Base-by-base conservation (phyloP, 2,888 invertebrate genomes). In the Netelia virgata region DNA sequence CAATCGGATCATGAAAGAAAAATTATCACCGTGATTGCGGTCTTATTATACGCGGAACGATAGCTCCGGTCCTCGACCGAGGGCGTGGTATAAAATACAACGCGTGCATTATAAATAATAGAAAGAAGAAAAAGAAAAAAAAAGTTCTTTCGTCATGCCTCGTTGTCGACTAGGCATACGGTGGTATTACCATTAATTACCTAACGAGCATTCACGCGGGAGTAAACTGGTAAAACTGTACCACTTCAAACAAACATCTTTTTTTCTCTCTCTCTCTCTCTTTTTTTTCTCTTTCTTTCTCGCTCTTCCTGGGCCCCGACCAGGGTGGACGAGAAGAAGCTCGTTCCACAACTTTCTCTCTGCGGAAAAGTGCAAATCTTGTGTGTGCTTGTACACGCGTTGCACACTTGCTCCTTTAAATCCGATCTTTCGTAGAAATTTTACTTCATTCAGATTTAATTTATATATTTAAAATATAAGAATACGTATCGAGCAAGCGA, bases 271-370 rank as follows among this genome's bases (percentile, higher is more conserved):
- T 36, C 16, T 66, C n/a, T 14, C 9, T n/a, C 50, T 28, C 61
- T 36, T 10, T 66, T n/a, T 14, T 11, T n/a, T 78, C 61, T 77
- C 28, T 61, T n/a, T 16, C 11, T 14, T 18, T 23, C 50, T 28
- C 61, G 18, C 16, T 66, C n/a, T 14, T 11, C n/a, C 16, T 41
- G 20, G 3, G 8, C n/a, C 5, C 8, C 16, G 8, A 53, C 53
- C 53, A 64, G 36, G 79, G 55, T 78, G 70, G 59, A 55, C 72
- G 28, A 28, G 72, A 47, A 64, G 59, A 74, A 84, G 69, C 84
- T 84, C 73, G 84, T 78, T 69, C 78, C 14, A 66, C 82, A 84
- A 82, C 82, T 84, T 84, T 84, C 84, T 78, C 84, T 82, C 78
- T 36, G 18, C 57, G 59, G 66, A 84, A 84, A 78, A 81, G 81